Evolutionary conservation across 2,888 invertebrate species (phyloP).

Genomic region (Drosophila longiperda): DNA sequence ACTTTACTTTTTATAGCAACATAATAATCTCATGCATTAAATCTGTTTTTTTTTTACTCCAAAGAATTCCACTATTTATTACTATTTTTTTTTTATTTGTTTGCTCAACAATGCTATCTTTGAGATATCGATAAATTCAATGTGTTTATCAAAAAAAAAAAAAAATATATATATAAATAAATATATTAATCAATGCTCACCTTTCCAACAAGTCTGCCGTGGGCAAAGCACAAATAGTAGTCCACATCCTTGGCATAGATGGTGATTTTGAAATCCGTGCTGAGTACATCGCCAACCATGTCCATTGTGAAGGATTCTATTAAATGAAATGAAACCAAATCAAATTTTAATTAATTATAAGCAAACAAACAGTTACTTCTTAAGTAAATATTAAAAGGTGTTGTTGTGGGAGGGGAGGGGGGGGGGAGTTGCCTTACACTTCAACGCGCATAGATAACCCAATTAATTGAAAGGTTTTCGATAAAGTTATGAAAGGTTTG

Average conservation of each 20-base stretch:
- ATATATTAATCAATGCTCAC: constrained; percentile 58
- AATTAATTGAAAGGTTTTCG: constrained; percentile 78
- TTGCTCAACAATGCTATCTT: neutral
- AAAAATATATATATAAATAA: neutral
- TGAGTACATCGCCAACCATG: constrained; percentile 79
- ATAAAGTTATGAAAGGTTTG: constrained; percentile 76
- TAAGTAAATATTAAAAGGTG: constrained; percentile 49
- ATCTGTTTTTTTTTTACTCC: neutral
- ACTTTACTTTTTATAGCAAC: neutral
- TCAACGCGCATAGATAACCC: constrained; percentile 68
- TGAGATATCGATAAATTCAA: neutral
- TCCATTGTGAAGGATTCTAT: constrained; percentile 81
- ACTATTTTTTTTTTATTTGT: neutral
- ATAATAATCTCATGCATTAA: neutral
- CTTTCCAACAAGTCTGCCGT: constrained; percentile 82
- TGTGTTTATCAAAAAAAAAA: neutral
- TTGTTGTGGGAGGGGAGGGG: neutral
- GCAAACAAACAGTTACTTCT: constrained; percentile 53
- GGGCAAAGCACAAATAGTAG: constrained; percentile 82
- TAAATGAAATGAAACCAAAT: constrained; percentile 27
- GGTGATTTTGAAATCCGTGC: constrained; percentile 81
- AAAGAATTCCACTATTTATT: neutral
- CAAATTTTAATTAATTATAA: constrained; percentile 69
- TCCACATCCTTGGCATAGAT: constrained; percentile 82
- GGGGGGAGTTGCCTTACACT: constrained; percentile 42